Evolutionary conservation across 2,113 vertebrate species (phyloP).

Genomic region (Peromyscus californicus): DNA sequence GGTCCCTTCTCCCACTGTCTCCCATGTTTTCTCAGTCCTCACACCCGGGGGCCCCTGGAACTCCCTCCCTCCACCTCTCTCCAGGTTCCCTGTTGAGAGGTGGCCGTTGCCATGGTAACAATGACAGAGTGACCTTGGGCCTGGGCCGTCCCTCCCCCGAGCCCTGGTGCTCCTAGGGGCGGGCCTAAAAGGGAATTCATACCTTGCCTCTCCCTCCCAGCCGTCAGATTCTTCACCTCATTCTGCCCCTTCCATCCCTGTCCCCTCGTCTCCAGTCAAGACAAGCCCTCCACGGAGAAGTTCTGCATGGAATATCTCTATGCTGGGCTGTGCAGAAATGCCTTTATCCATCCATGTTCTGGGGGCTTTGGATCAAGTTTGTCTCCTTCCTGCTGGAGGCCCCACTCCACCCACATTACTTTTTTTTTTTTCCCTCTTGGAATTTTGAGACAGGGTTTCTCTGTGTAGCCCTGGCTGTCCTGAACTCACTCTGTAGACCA

Average conservation of each 20-base stretch:
- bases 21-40: not conserved
- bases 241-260: not conserved
- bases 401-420: too few species aligned
- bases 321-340: not conserved
- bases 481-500: not conserved
- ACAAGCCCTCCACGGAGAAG: not conserved
- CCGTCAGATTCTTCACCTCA: not conserved
- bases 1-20: not conserved
- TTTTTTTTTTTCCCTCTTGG: not conserved
- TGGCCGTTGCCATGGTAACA: conserved; percentile 72
- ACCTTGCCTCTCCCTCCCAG: not conserved
- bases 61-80: not conserved
- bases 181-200: not conserved
- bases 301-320: not conserved
- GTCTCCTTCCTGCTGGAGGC: not conserved
- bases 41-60: conserved; percentile 21
- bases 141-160: conserved; percentile 9
- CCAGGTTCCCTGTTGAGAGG: conserved; percentile 71
- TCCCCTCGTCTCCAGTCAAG: not conserved
- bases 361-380: not conserved
- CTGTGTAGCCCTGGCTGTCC: not conserved
- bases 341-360: not conserved
- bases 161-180: not conserved
- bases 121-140: conserved; percentile 78
- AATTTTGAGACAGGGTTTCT: not conserved